phyloP scores from a whole-genome alignment of 2,888 invertebrate species.

The Lithosia quadra region DNA sequence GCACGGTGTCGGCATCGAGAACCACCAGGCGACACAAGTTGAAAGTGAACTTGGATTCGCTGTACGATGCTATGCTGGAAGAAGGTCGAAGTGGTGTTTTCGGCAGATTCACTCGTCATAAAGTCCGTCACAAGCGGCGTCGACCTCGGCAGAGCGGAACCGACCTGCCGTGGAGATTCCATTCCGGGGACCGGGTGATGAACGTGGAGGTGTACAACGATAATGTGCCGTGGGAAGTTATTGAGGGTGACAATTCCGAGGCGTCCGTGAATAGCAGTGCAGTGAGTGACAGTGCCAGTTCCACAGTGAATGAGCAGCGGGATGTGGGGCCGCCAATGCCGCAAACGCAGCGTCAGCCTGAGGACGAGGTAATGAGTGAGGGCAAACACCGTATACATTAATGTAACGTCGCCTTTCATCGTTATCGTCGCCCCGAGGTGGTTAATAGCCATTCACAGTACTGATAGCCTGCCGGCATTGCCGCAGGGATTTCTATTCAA shows the following conservation, averaged over 20 bases:
- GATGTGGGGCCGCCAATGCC: slow-evolving; percentile 78
- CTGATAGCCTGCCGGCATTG: slow-evolving; percentile 75
- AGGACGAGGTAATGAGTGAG: slow-evolving; percentile 79
- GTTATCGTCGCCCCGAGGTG: slow-evolving; percentile 84
- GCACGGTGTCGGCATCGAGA: slow-evolving; percentile 43
- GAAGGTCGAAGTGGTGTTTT: slow-evolving; percentile 73
- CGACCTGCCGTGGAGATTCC: slow-evolving; percentile 85
- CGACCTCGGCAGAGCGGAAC: slow-evolving; percentile 75
- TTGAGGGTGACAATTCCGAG: slow-evolving; percentile 70
- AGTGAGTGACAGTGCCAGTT: slow-evolving; percentile 82
- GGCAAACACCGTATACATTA: slow-evolving; percentile 70
- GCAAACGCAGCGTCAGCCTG: slow-evolving; percentile 72
- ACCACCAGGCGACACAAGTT: slow-evolving; percentile 65
- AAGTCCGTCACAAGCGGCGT: slow-evolving; percentile 82
- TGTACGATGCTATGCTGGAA: slow-evolving; percentile 80
- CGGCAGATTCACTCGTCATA: slow-evolving; percentile 77
- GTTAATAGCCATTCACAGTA: slow-evolving; percentile 81
- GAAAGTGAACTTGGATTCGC: slow-evolving; percentile 75
- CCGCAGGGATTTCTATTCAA: slow-evolving; percentile 76
- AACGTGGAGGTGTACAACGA: slow-evolving; percentile 85
- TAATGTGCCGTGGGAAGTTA: slow-evolving; percentile 84
- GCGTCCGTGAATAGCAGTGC: slow-evolving; percentile 72
- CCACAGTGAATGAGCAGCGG: slow-evolving; percentile 68
- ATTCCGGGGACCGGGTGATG: slow-evolving; percentile 81
- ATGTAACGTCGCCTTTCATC: slow-evolving; percentile 72